A percentile compares a stretch with the other conserved stretches of the same genome.
Evolutionary conservation across 30 jellyfish, hydroid and myxozoan species (phyloP).

Genomic region (Turritopsis rubra): DNA sequence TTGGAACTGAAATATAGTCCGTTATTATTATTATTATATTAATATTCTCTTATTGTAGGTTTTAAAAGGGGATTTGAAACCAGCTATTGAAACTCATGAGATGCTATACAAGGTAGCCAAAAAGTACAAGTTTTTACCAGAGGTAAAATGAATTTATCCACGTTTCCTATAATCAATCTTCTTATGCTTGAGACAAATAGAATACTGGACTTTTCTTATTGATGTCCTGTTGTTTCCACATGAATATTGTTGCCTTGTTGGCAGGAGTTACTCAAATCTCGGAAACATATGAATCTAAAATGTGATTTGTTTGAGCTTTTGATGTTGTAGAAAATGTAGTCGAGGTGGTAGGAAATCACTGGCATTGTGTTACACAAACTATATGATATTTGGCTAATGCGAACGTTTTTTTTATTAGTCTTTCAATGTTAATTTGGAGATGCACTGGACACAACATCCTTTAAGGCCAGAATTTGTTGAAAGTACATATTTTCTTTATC

Average conservation of each 20-base stretch:
- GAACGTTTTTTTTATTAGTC: constrained; percentile 43
- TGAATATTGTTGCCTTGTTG: too few relatives aligned
- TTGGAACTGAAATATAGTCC: too few relatives aligned
- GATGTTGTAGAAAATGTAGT: too few relatives aligned
- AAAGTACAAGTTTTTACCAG: constrained; percentile 84
- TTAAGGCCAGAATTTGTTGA: constrained; percentile 94
- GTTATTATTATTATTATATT: too few relatives aligned
- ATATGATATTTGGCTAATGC: background rate
- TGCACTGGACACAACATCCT: constrained; percentile 95
- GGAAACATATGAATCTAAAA: too few relatives aligned
- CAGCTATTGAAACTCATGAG: constrained; percentile 89
- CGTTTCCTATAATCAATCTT: background rate
- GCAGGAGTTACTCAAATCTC: too few relatives aligned
- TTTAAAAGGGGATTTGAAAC: constrained; percentile 82
- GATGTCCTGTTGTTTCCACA: too few relatives aligned
- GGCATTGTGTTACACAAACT: background rate
- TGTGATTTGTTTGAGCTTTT: too few relatives aligned
- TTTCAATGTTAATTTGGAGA: constrained; percentile 66
- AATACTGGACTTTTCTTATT: too few relatives aligned
- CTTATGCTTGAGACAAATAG: too few relatives aligned
- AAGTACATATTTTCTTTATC: constrained; percentile 78
- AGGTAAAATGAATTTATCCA: constrained; percentile 40
- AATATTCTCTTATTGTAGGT: constrained; percentile 47
- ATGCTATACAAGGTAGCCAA: constrained; percentile 84
- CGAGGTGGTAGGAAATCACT: background rate